A percentile compares a stretch with the other conserved stretches of the same genome.
Conservation (phyloP, 1,140 invertebrate genomes). For the Lepidostoma basale region DNA sequence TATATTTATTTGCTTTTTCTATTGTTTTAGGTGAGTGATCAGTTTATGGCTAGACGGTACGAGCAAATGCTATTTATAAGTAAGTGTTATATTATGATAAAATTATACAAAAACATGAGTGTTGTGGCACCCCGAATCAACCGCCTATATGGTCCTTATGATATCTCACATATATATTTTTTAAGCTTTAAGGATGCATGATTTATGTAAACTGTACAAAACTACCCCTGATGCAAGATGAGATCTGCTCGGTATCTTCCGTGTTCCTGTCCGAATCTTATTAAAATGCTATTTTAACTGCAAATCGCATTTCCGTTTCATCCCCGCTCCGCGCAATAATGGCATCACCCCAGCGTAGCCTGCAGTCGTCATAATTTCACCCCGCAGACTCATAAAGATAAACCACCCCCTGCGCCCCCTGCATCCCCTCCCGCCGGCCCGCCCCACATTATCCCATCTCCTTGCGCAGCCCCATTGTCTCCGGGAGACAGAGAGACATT, state of each 20-base stretch:
- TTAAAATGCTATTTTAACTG: slow-evolving; percentile 40
- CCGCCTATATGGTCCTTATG: no score
- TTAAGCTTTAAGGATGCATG: no score
- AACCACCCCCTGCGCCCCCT: slow-evolving; percentile 25
- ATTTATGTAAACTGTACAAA: no score
- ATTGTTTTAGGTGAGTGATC: slow-evolving; percentile 7
- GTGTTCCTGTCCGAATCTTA: slow-evolving; percentile 10
- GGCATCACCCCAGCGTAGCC: slow-evolving; percentile 37
- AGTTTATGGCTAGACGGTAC: no score
- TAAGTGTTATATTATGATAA: no score
- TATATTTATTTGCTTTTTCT: neutral
- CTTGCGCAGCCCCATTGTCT: slow-evolving; percentile 35
- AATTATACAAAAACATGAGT: no score
- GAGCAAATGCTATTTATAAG: no score
- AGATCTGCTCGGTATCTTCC: neutral
- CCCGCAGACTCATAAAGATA: slow-evolving; percentile 47
- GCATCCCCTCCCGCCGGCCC: neutral
- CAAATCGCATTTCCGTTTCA: slow-evolving; percentile 44
- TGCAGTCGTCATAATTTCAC: slow-evolving; percentile 47
- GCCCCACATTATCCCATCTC: slow-evolving; percentile 42
- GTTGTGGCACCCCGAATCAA: no score
- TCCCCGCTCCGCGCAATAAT: slow-evolving; percentile 37
- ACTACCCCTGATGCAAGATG: no score
- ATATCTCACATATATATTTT: no score
- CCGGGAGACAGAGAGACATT: slow-evolving; percentile 26